Evolutionary conservation across 2,113 vertebrate species (phyloP).

Genomic region (Misgurnus mizolepis): DNA sequence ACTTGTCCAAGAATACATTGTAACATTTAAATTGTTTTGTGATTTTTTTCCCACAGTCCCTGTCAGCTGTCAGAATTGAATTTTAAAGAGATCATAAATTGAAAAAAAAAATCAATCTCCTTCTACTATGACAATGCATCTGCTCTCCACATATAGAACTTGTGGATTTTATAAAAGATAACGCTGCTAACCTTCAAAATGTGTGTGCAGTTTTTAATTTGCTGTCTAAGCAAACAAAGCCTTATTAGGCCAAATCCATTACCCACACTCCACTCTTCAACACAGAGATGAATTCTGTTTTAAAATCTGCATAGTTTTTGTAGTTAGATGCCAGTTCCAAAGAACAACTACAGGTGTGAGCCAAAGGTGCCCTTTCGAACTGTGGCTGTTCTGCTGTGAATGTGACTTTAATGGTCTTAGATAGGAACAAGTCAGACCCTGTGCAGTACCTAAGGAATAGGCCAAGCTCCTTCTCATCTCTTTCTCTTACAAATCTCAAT

Average conservation of each 20-base stretch:
- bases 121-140: too few species aligned
- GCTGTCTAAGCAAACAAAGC: too few species aligned
- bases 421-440: slow-evolving; percentile 34
- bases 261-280: slow-evolving; percentile 41
- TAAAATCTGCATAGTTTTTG: slow-evolving; percentile 16
- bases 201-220: too few species aligned
- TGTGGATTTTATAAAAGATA: too few species aligned
- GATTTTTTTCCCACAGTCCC: too few species aligned
- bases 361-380: slow-evolving; percentile 20
- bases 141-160: too few species aligned
- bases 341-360: slow-evolving; percentile 34
- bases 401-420: slow-evolving; percentile 38
- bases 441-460: slow-evolving; percentile 40
- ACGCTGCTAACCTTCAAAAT: too few species aligned
- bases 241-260: slow-evolving; percentile 19
- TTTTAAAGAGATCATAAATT: too few species aligned
- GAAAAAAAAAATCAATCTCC: too few species aligned
- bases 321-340: slow-evolving; percentile 38
- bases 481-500: background rate
- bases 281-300: slow-evolving; percentile 33
- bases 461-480: slow-evolving; percentile 27
- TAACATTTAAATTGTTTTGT: too few species aligned
- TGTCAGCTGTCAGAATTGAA: too few species aligned
- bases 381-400: slow-evolving; percentile 25
- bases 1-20: too few species aligned